These are phyloP conservation scores for Heteromurus nitidus DNA, from an alignment of 2,888 invertebrate species.

Conservation along the genomic window DNA sequence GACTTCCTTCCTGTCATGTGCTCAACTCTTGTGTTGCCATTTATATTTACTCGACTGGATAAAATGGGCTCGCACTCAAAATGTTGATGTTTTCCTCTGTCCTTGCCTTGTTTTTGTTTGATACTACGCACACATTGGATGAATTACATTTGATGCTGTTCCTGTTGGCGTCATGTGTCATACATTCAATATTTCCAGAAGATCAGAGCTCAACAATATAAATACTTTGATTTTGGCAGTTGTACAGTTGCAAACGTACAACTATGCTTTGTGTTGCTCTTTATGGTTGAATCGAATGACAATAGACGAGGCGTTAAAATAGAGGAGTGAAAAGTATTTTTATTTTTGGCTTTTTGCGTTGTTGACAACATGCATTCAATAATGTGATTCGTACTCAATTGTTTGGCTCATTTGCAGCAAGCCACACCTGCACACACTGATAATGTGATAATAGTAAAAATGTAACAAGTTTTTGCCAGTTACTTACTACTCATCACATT, in stretches of 20 bases:
- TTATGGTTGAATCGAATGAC: too few relatives aligned
- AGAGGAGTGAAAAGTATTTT: constrained; percentile 5
- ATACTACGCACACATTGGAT: not conserved
- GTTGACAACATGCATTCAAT: too few relatives aligned
- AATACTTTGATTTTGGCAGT: too few relatives aligned
- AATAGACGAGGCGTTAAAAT: constrained; percentile 6
- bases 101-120: not conserved
- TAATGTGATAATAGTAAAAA: not conserved
- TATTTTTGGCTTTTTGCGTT: not conserved
- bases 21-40: not conserved
- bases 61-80: not conserved
- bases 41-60: not conserved
- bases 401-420: not conserved
- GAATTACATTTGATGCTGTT: not conserved
- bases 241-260: constrained; percentile 4
- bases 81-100: not conserved
- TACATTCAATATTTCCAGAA: not conserved
- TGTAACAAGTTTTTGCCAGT: not conserved
- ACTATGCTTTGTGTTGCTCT: too few relatives aligned
- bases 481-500: not conserved
- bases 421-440: constrained; percentile 14
- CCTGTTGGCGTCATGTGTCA: not conserved
- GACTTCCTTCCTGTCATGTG: not conserved
- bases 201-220: too few relatives aligned
- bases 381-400: too few relatives aligned